Base-by-base conservation (phyloP, 2,888 invertebrate genomes). In the Pogonocherus hispidulus region DNA sequence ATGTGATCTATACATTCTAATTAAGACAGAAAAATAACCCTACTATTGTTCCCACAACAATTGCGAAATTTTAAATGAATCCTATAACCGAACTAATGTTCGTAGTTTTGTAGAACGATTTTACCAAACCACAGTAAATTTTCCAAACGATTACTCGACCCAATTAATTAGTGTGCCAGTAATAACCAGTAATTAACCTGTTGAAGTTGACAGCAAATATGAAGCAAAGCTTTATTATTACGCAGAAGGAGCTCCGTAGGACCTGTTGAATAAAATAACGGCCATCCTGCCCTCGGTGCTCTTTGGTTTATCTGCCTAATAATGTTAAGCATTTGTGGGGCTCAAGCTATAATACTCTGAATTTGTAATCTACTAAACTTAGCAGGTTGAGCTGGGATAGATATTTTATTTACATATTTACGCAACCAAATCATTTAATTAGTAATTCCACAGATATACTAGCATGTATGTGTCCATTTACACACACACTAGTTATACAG, bases 211-310 rank as follows among this genome's bases (percentile, higher is more conserved):
- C 41, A 41, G 41, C 41, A 14, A 41, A 41, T 41, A 41, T 41
- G 16, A 16, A n/a, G 41, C 14, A 41, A 14, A 16, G n/a, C 16
- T 14, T 41, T 41, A 16, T 41, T 41, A 41, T n/a, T 41, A 16
- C 1, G 37, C 37, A 8, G 37, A 41, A 41, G 41, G 41, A 14
- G 41, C 41, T 16, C 41, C 2, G 41, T 14, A 14, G 11, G 41
- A 41, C 41, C 41, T 41, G 41, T 41, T 41, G 41, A 41, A n/a
- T 41, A 41, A 41, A 41, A 41, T 41, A 16, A 14, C 41, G 41
- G 41, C 41, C 5, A 41, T n/a, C 14, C 41, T 1, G 41, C 3
- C 14, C 6, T 14, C 14, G 41, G 4, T 5, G n/a, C 41, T 14
- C 41, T n/a, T 16, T 1, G 41, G n/a, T 41, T 14, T 41, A 41